Conservation (phyloP, 2,797 vertebrate genomes). For the Lindbergichthys nudifrons region DNA sequence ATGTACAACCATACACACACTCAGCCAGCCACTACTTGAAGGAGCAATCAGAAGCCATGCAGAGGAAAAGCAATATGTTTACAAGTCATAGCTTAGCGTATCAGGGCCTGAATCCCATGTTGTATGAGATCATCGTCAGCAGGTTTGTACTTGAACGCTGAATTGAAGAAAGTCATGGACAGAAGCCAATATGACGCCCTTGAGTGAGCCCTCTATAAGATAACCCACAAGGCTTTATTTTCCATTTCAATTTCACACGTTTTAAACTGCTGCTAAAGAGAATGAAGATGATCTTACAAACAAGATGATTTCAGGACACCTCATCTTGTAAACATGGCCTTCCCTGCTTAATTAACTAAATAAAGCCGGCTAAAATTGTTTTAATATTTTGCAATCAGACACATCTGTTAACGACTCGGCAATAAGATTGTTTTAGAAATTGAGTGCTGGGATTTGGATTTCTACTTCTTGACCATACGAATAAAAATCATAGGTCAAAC, state of each 20-base stretch:
- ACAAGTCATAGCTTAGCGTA: slow-evolving; percentile 38
- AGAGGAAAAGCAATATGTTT: slow-evolving; percentile 54
- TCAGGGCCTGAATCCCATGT: slow-evolving; percentile 25
- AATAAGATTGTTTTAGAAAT: slow-evolving; percentile 8
- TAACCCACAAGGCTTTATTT: neutral
- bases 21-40: slow-evolving; percentile 66
- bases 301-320: slow-evolving; percentile 23
- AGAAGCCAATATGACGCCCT: neutral
- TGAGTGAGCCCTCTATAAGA: neutral
- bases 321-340: slow-evolving; percentile 1
- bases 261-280: neutral
- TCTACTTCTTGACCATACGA: neutral
- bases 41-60: slow-evolving; percentile 79
- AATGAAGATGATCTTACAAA: slow-evolving; percentile 37
- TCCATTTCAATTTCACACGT: neutral
- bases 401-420: slow-evolving; percentile 19
- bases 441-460: slow-evolving; percentile 16
- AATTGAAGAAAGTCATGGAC: too few relatives aligned
- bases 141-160: neutral
- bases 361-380: neutral
- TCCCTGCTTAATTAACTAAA: slow-evolving; percentile 3
- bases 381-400: slow-evolving; percentile 11
- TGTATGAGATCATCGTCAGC: slow-evolving; percentile 37
- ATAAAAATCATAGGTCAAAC: neutral
- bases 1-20: slow-evolving; percentile 54